Conservation (phyloP, 2,797 vertebrate genomes). For the Acrocephalus scirpaceus region DNA sequence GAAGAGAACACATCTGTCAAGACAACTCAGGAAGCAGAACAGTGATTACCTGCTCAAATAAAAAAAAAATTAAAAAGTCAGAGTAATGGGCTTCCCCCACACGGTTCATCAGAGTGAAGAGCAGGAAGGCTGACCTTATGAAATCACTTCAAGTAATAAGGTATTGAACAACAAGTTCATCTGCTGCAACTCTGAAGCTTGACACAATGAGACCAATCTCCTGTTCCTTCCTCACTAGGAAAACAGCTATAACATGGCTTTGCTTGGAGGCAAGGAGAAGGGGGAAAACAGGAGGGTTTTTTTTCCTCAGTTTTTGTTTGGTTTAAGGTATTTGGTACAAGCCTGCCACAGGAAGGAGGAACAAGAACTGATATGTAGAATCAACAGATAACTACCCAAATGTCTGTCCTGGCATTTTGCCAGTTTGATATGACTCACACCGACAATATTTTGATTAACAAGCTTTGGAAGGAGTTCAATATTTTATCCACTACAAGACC, state of each 20-base stretch:
- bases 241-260: background rate
- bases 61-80: too few relatives aligned
- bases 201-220: background rate
- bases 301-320: background rate
- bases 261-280: background rate
- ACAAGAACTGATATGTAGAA: background rate
- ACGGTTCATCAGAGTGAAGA: background rate
- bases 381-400: background rate
- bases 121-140: background rate
- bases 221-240: background rate
- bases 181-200: background rate
- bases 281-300: rapidly evolving
- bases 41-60: background rate
- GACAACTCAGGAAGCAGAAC: background rate
- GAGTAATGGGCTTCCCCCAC: background rate
- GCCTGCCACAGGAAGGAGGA: background rate
- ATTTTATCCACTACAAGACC: slow-evolving; percentile 20
- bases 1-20: background rate
- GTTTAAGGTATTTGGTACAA: background rate
- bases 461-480: background rate
- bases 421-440: background rate
- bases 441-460: background rate
- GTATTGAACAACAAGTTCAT: background rate
- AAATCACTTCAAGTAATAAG: background rate
- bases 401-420: background rate